phyloP scores from a whole-genome alignment of 2,113 vertebrate species.

The Thermophis baileyi region DNA sequence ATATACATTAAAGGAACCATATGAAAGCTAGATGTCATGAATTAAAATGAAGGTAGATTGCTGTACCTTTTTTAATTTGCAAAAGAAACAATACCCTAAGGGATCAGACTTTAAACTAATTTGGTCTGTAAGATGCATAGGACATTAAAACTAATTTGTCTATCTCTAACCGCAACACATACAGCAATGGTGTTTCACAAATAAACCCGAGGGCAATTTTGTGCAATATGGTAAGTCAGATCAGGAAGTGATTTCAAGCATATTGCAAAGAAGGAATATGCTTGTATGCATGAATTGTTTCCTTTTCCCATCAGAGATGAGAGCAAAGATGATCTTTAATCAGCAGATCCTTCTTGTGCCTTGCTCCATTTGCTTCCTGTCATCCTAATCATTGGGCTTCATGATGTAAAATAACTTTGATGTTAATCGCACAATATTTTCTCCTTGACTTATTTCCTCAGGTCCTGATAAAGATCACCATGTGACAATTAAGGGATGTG shows the following conservation, averaged over 20 bases:
- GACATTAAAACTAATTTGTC: not conserved
- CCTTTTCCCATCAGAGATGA: not conserved
- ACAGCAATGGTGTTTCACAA: not conserved
- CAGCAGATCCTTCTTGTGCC: not conserved
- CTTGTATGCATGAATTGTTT: not conserved
- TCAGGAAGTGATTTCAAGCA: not conserved
- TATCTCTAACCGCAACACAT: not conserved
- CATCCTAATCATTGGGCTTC: constrained; percentile 7
- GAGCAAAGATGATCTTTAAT: constrained; percentile 2
- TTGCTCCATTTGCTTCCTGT: not conserved
- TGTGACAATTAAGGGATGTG: constrained; percentile 21
- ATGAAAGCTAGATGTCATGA: not conserved
- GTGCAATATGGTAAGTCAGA: not conserved
- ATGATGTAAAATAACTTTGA: constrained; percentile 36
- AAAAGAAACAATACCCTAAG: not conserved
- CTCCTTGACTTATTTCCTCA: constrained; percentile 36
- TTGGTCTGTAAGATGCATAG: not conserved
- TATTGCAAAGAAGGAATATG: not conserved
- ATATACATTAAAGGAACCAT: not conserved
- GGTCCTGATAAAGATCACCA: constrained; percentile 26
- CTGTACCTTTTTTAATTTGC: not conserved
- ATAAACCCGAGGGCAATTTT: not conserved
- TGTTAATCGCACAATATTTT: constrained; percentile 36
- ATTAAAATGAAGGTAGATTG: not conserved
- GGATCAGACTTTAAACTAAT: not conserved